A percentile compares a stretch with the other conserved stretches of the same genome.
Evolutionary conservation across 2,888 invertebrate genomes (phyloP).

Genomic region (Cetonia aurata): DNA sequence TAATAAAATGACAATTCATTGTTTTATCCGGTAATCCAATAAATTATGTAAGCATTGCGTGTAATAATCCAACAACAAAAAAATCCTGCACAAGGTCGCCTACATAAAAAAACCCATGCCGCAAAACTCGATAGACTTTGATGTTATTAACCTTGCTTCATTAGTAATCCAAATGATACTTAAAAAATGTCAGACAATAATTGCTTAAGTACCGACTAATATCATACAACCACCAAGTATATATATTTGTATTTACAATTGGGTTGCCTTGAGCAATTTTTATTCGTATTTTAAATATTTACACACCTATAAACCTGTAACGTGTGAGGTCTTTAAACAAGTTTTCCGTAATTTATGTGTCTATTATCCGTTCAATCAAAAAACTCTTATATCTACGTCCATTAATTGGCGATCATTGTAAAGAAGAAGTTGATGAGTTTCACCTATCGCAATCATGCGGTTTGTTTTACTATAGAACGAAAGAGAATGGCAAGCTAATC

Average conservation of each 20-base stretch:
- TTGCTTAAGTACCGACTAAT: constrained; percentile 14
- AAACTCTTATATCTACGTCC: background rate
- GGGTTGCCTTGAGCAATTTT: background rate
- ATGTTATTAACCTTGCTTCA: constrained; percentile 37
- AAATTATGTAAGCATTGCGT: constrained; percentile 15
- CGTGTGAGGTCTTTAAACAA: constrained; percentile 15
- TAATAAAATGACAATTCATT: constrained; percentile 18
- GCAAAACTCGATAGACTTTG: constrained; percentile 16
- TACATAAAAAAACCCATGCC: constrained; percentile 9
- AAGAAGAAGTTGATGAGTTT: constrained; percentile 13
- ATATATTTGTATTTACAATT: constrained; percentile 2
- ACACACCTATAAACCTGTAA: background rate
- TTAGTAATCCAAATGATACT: constrained; percentile 6
- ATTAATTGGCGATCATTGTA: constrained; percentile 7
- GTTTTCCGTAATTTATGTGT: constrained; percentile 1
- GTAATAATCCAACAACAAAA: constrained; percentile 16
- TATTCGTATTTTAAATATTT: background rate
- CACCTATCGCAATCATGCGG: background rate
- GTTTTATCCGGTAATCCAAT: constrained; percentile 2
- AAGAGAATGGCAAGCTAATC: background rate
- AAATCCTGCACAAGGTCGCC: constrained; percentile 17
- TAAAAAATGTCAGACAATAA: constrained; percentile 17
- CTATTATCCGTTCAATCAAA: constrained; percentile 10
- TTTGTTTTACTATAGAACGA: constrained; percentile 1
- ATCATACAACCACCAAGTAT: background rate